Evolutionary conservation across 2,888 invertebrate species (phyloP).

Genomic region (Spodoptera littoralis): DNA sequence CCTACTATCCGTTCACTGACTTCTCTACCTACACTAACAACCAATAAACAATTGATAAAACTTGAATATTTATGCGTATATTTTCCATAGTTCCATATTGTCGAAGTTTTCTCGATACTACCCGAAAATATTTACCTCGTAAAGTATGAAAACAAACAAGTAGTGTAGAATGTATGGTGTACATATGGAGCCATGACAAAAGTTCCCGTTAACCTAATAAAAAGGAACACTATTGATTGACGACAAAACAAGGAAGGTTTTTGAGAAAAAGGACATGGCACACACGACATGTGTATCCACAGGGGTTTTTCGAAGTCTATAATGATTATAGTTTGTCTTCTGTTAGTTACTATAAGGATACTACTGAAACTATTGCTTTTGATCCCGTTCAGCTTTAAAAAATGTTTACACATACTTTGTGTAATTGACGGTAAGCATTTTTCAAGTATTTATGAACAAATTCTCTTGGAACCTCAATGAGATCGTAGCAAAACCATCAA

Average conservation of each 20-base stretch:
- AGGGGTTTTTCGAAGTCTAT: too few relatives aligned
- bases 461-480: background rate
- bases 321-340: too few relatives aligned
- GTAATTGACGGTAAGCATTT: too few relatives aligned
- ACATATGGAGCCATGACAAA: conserved; percentile 18
- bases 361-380: too few relatives aligned
- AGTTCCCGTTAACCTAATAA: conserved; percentile 47
- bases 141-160: conserved; percentile 38
- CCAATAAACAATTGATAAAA: too few relatives aligned
- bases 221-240: conserved; percentile 49
- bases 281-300: too few relatives aligned
- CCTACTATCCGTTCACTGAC: too few relatives aligned
- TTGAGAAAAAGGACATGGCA: conserved; percentile 18
- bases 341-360: too few relatives aligned
- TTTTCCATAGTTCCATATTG: background rate
- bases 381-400: too few relatives aligned
- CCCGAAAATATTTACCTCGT: conserved; percentile 38
- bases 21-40: too few relatives aligned
- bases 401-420: too few relatives aligned
- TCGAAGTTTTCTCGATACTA: conserved; percentile 9
- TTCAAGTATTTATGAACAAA: too few relatives aligned
- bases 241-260: conserved; percentile 37
- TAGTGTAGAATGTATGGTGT: conserved; percentile 15
- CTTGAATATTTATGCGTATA: background rate
- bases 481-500: background rate